Conservation (phyloP, 2,113 vertebrate genomes). For the Boleophthalmus pectinirostris region DNA sequence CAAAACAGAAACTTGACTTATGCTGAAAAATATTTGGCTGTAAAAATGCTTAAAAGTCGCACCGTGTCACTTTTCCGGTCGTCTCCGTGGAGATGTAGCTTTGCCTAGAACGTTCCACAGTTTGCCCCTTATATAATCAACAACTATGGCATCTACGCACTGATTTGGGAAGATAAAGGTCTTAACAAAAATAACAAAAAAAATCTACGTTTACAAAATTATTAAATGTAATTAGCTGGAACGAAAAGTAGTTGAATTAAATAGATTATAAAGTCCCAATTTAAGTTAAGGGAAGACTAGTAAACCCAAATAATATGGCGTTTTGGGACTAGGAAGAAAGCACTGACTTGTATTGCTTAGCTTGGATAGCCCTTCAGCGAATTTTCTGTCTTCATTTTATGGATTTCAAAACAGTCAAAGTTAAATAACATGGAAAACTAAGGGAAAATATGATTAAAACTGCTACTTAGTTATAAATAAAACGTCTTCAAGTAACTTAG, state of each 20-base stretch:
- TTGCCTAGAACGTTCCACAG: background rate
- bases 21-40: slow-evolving; percentile 45
- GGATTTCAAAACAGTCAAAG: slow-evolving; percentile 35
- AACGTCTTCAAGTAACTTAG: slow-evolving; percentile 66
- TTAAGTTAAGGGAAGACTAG: slow-evolving; percentile 47
- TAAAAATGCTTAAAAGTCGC: slow-evolving; percentile 18
- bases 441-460: slow-evolving; percentile 4
- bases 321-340: slow-evolving; percentile 14
- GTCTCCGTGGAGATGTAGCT: background rate
- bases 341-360: slow-evolving; percentile 59
- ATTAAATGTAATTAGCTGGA: background rate
- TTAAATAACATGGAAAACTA: background rate
- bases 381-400: slow-evolving; percentile 31
- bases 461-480: slow-evolving; percentile 58
- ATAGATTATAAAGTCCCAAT: background rate
- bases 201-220: too few species aligned
- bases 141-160: slow-evolving; percentile 20
- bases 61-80: background rate
- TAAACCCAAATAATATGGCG: slow-evolving; percentile 14
- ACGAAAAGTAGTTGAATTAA: slow-evolving; percentile 1
- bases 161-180: background rate
- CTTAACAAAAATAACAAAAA: slow-evolving; percentile 10
- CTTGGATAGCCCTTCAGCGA: slow-evolving; percentile 62
- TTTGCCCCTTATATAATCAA: too few species aligned
- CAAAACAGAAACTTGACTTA: slow-evolving; percentile 17